Conservation (phyloP, 2,888 invertebrate genomes). For the Acrocyrtus sp. region DNA sequence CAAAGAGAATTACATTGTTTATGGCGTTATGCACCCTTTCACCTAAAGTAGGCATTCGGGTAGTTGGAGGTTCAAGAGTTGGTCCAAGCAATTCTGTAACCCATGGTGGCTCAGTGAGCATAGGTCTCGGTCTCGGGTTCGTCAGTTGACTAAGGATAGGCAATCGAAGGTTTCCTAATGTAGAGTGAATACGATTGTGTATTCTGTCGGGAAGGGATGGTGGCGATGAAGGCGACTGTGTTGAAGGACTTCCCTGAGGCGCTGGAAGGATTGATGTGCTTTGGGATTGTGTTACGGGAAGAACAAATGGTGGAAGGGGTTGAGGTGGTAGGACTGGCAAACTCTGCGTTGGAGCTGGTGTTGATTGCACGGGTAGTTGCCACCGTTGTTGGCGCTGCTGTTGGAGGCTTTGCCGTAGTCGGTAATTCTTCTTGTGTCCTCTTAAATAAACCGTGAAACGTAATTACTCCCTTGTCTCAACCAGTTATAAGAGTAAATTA, state of each 20-base stretch:
- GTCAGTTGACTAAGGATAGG: conserved; percentile 28
- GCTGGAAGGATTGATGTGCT: too few relatives aligned
- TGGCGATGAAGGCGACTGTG: not conserved
- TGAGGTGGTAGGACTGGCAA: conserved; percentile 1
- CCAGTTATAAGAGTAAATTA: too few relatives aligned
- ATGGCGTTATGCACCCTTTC: conserved; percentile 35
- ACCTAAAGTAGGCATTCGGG: conserved; percentile 22
- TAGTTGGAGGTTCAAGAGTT: conserved; percentile 42
- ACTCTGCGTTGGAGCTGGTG: not conserved
- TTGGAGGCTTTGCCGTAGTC: not conserved
- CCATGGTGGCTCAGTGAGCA: conserved; percentile 50
- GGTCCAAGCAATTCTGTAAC: conserved; percentile 44
- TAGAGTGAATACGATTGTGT: conserved; percentile 10
- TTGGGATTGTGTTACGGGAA: not conserved
- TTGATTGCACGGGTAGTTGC: not conserved
- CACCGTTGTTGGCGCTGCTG: not conserved
- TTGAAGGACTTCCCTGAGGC: too few relatives aligned
- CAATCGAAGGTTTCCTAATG: conserved; percentile 17
- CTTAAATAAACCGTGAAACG: too few relatives aligned
- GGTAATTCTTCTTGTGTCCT: not conserved
- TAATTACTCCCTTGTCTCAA: too few relatives aligned
- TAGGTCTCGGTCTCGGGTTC: conserved; percentile 10
- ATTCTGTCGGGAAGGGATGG: conserved; percentile 16
- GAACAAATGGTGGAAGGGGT: conserved; percentile 1
- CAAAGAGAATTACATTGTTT: conserved; percentile 37